Evolutionary conservation across 2,888 invertebrate species (phyloP).

Genomic region (Aromia moschata): DNA sequence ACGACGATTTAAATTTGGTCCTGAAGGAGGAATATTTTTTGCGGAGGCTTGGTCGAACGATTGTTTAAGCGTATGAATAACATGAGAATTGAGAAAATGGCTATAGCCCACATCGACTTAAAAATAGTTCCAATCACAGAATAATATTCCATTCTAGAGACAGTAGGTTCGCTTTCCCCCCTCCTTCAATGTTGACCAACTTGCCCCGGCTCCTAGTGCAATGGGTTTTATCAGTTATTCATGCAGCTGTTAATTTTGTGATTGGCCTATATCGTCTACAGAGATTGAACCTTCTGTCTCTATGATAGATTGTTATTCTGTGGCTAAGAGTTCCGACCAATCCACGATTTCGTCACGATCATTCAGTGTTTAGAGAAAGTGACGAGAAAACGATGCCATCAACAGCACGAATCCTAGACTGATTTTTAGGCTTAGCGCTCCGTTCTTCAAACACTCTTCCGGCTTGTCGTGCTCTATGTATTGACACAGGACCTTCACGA

Average conservation of each 20-base stretch:
- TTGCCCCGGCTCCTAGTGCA: no score
- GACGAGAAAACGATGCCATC: slow-evolving; percentile 17
- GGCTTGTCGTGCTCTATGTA: slow-evolving; percentile 54
- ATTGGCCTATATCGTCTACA: no score
- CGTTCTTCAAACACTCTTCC: slow-evolving; percentile 49
- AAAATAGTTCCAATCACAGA: no score
- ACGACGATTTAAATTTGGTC: slow-evolving; percentile 2
- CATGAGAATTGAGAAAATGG: no score
- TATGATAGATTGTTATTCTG: no score
- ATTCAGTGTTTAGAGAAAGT: not conserved
- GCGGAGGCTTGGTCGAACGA: not conserved
- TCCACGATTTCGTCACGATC: not conserved
- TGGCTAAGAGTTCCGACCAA: slow-evolving; percentile 1
- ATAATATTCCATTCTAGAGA: no score
- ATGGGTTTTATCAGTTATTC: no score
- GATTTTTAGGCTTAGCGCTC: slow-evolving; percentile 32
- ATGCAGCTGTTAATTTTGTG: no score
- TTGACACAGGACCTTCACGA: slow-evolving; percentile 69
- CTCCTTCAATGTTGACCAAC: no score
- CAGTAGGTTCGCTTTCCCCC: no score
- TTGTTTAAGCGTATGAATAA: not conserved
- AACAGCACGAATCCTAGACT: slow-evolving; percentile 28
- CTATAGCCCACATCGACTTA: not conserved
- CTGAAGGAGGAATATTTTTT: not conserved
- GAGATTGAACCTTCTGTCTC: no score